Evolutionary conservation across 2,113 vertebrate species (phyloP).

Genomic region (Mustela nigripes): DNA sequence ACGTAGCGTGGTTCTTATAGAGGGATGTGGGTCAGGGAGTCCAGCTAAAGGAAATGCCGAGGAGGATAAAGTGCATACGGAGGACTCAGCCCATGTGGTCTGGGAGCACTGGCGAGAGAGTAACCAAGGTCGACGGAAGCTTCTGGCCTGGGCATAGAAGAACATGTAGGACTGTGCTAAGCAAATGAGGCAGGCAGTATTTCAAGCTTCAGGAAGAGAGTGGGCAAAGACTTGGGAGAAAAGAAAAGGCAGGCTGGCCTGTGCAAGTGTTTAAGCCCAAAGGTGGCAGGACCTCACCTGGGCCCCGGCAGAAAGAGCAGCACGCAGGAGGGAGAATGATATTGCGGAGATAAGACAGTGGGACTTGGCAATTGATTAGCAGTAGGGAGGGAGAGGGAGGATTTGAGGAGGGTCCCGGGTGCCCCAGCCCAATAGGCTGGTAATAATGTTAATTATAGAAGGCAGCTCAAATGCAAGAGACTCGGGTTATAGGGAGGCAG

Average conservation of each 20-base stretch:
- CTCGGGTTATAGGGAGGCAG: not conserved
- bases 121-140: not conserved
- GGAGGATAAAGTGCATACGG: not conserved
- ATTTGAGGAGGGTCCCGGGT: not conserved
- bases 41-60: not conserved
- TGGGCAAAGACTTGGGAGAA: not conserved
- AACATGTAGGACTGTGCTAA: not conserved
- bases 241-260: not conserved
- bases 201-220: not conserved
- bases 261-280: not conserved
- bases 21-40: not conserved
- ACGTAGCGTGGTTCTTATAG: not conserved
- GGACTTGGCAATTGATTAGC: not conserved
- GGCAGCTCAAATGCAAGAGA: not conserved
- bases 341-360: not conserved
- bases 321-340: not conserved
- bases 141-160: not conserved
- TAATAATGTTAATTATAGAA: not conserved
- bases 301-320: not conserved
- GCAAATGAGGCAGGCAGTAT: not conserved
- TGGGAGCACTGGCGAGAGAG: not conserved
- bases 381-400: not conserved
- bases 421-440: not conserved
- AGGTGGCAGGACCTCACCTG: not conserved
- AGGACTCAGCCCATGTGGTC: not conserved